These are phyloP conservation scores for Hippocampus abdominalis DNA, from an alignment of 2,113 vertebrate genomes.

Conservation along the genomic window DNA sequence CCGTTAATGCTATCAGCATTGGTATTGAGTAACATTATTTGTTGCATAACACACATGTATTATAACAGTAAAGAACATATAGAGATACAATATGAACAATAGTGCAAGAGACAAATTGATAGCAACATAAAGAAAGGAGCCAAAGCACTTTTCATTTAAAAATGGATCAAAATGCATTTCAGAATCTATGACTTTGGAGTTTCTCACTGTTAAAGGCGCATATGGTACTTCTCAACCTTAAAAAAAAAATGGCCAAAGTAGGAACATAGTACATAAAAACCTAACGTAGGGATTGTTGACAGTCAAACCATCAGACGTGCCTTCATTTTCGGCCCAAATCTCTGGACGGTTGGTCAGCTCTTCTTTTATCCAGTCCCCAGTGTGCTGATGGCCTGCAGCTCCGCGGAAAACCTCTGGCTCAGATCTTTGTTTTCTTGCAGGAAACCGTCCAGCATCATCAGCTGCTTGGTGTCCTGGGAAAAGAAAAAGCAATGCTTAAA, in stretches of 20 bases:
- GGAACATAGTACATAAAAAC: neutral
- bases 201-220: no score
- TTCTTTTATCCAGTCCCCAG: constrained; percentile 8
- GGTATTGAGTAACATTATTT: neutral
- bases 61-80: no score
- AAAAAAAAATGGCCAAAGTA: neutral
- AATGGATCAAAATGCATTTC: no score
- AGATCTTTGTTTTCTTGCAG: constrained; percentile 61
- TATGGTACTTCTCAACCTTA: neutral
- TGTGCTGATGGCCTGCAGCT: constrained; percentile 44
- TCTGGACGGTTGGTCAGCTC: neutral
- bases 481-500: neutral
- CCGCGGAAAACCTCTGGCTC: constrained; percentile 49
- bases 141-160: no score
- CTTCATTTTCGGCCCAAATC: neutral
- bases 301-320: neutral
- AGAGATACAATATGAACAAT: neutral
- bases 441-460: constrained; percentile 52
- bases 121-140: neutral
- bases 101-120: neutral
- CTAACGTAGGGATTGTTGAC: neutral
- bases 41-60: neutral
- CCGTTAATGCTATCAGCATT: no score
- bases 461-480: constrained; percentile 39
- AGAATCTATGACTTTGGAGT: no score